Evolutionary conservation across 1,140 invertebrate genomes (phyloP), one percentile per base, ranked within the genome.

Genomic region (Caenorhabditis inopinata): DNA sequence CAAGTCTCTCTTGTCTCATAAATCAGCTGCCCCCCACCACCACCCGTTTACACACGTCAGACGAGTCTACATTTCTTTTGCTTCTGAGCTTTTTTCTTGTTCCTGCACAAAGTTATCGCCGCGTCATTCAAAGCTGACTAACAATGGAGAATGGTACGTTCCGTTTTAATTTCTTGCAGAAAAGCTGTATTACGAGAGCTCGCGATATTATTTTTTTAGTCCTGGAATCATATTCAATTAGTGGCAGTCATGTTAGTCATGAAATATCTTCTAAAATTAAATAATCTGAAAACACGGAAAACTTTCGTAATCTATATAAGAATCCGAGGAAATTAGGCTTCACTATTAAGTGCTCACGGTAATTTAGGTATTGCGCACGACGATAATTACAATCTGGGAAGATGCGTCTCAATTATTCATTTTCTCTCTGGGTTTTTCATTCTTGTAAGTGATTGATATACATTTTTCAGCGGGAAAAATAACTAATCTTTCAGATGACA

Each of bases 371-470:
- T 5, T 42, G 14, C 38, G 58, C 32, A 68, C 35, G 27, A 38
- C 0, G 16, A 6, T 6, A 9, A 68, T 27, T 68, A 11, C 6
- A 68, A 68, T 38, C 58, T 68, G 4, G 58, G 58, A 38, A 68
- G 58, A 68, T 68, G 58, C 32, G 29, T 68, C 12, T 68, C 58
- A 0, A 68, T 68, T 42, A 68, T 68, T 68, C 58, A 68, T 38
- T 68, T 68, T 42, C 58, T 68, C 16, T 68, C 32, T 42, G 58
- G 58, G 0, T 68, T 68, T 38, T 68, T 68, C n/a, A 68, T 68
- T 38, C 32, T 68, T 29, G 58, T 68, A 38, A 42, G 58, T 68
- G 25, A 51, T 58, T 58, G 16, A 32, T 29, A 6, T n/a, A 9
- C 0, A 29, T 4, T 16, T 47, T 47, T 7, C 18, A 12, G 3